Conservation (phyloP, 2,888 invertebrate genomes). For the Ornithoptera priamus region DNA sequence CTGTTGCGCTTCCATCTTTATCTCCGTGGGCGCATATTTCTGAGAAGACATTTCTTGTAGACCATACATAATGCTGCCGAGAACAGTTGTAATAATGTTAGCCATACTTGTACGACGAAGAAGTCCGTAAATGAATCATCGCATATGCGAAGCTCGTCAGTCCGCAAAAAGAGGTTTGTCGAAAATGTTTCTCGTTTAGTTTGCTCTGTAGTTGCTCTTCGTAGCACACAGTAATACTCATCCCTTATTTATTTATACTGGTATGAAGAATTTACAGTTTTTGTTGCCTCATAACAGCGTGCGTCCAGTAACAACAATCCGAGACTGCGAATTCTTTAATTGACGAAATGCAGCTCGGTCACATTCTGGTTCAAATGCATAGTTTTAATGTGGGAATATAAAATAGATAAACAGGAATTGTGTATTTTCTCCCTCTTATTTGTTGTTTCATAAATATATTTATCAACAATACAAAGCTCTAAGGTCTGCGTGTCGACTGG, state of each 20-base stretch:
- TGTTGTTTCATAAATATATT: neutral
- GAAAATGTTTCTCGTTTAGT: constrained; percentile 73
- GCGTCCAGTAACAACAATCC: constrained; percentile 58
- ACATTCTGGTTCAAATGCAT: constrained; percentile 65
- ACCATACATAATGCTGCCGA: constrained; percentile 72
- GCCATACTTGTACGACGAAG: constrained; percentile 72
- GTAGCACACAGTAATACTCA: constrained; percentile 63
- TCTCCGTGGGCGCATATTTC: constrained; percentile 78
- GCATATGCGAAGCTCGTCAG: constrained; percentile 76
- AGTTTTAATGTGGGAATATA: constrained; percentile 64
- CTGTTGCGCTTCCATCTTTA: constrained; percentile 76
- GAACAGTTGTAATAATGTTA: constrained; percentile 78
- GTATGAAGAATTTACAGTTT: constrained; percentile 74
- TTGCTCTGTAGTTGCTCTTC: constrained; percentile 51
- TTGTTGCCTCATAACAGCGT: constrained; percentile 66
- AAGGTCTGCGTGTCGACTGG: constrained; percentile 41
- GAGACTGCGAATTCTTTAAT: constrained; percentile 71
- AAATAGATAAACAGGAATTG: constrained; percentile 51
- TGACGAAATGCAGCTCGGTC: constrained; percentile 67
- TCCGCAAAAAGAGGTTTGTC: constrained; percentile 76
- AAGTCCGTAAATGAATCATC: constrained; percentile 78
- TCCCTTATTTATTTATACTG: constrained; percentile 79
- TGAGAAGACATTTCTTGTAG: constrained; percentile 76
- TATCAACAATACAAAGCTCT: constrained; percentile 30
- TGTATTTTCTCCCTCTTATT: constrained; percentile 1